phyloP scores from a whole-genome alignment of 2,888 invertebrate genomes.

The Artemia sinica region DNA sequence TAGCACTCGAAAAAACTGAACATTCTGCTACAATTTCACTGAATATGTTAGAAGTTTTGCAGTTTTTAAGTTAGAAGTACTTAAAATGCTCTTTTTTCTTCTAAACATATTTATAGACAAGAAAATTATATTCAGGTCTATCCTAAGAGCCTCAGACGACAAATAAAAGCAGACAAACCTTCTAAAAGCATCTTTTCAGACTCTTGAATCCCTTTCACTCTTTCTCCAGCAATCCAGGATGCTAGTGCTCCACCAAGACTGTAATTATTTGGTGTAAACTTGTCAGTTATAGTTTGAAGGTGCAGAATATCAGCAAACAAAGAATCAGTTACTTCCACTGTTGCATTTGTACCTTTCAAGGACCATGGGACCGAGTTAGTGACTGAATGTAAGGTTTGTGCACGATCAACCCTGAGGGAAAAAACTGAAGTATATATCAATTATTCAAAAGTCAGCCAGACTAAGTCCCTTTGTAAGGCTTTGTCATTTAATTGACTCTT shows the following conservation, averaged over 20 bases:
- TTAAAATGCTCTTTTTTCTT: too few species aligned
- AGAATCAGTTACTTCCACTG: not conserved
- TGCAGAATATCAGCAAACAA: not conserved
- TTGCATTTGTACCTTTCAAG: not conserved
- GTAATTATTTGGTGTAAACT: not conserved
- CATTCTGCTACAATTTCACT: too few species aligned
- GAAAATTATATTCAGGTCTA: too few species aligned
- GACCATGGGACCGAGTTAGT: not conserved
- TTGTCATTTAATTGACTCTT: too few species aligned
- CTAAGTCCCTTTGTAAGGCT: too few species aligned
- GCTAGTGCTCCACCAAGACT: not conserved
- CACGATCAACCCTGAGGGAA: not conserved
- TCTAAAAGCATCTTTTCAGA: not conserved
- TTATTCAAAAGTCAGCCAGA: too few species aligned
- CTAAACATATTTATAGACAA: too few species aligned
- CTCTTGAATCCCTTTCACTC: not conserved
- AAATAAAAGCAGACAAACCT: not conserved
- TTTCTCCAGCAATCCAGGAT: constrained; percentile 6
- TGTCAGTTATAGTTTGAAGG: not conserved
- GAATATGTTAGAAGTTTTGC: too few species aligned
- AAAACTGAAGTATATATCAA: too few species aligned
- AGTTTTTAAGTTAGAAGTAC: too few species aligned
- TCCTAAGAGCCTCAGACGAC: too few species aligned
- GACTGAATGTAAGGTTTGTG: not conserved
- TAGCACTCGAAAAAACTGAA: too few species aligned